phyloP scores from a whole-genome alignment of 2,888 invertebrate genomes.

The Volucella bombylans region DNA sequence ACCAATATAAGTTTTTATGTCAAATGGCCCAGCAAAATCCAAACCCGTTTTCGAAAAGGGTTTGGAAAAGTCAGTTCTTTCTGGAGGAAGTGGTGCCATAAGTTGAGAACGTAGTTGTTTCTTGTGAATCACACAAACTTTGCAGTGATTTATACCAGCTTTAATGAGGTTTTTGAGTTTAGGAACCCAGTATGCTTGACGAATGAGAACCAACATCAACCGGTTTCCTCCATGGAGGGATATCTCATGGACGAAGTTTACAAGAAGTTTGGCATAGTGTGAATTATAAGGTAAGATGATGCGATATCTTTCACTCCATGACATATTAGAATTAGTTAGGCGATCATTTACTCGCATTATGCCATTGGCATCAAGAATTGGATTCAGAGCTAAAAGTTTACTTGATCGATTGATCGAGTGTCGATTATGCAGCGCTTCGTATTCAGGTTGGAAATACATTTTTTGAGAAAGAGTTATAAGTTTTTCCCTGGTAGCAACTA shows the following conservation, averaged over 20 bases:
- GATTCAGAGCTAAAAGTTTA: conserved; percentile 31
- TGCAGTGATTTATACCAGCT: conserved; percentile 36
- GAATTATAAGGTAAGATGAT: conserved; percentile 40
- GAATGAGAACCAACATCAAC: conserved; percentile 26
- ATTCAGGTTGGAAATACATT: neutral
- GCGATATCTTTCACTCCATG: conserved; percentile 32
- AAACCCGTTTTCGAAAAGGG: no score
- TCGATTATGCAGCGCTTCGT: no score
- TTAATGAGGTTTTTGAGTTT: conserved; percentile 13
- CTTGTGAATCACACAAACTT: conserved; percentile 38
- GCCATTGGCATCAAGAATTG: conserved; percentile 16
- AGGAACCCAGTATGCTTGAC: conserved; percentile 40
- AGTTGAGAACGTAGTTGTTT: conserved; percentile 28
- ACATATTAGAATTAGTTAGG: conserved; percentile 15
- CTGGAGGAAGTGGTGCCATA: neutral
- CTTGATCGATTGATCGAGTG: neutral
- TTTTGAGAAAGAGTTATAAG: neutral
- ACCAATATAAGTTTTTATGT: no score
- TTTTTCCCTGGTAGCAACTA: neutral
- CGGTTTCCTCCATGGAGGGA: conserved; percentile 49
- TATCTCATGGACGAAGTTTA: conserved; percentile 41
- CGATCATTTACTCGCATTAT: conserved; percentile 41
- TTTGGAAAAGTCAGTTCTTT: no score
- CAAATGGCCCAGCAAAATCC: no score
- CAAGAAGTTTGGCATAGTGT: conserved; percentile 7